Conservation (phyloP, 37 sponge, comb jelly and placozoan species). For the Ephydatia muelleri region DNA sequence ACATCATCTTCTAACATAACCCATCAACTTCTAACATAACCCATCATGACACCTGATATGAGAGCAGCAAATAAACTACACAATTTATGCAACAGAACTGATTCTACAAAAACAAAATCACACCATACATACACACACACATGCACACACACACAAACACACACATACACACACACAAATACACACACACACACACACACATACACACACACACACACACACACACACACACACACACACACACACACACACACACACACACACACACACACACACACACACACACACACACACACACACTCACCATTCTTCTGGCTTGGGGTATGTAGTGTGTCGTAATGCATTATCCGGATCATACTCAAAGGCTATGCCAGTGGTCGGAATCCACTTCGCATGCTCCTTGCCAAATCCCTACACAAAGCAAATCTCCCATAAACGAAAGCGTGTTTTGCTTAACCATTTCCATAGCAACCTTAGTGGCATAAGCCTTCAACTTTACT, state of each 20-base stretch:
- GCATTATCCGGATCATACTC: slow-evolving; percentile 99
- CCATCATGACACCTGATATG: too few species aligned
- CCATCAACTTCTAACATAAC: too few species aligned
- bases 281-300: slow-evolving; percentile 5
- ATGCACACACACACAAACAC: neutral
- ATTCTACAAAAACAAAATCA: too few species aligned
- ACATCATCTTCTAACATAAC: too few species aligned
- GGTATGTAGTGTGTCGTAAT: slow-evolving; percentile 97
- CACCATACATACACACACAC: neutral
- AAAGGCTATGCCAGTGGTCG: slow-evolving; percentile 93
- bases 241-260: slow-evolving; percentile 2
- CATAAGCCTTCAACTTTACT: slow-evolving; percentile 81
- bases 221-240: slow-evolving; percentile 11
- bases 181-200: neutral
- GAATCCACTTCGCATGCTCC: slow-evolving; percentile 99
- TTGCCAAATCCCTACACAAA: slow-evolving; percentile 90
- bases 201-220: neutral
- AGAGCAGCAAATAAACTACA: too few species aligned
- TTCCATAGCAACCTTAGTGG: slow-evolving; percentile 66
- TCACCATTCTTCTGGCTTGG: slow-evolving; percentile 96
- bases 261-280: neutral
- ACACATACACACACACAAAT: neutral
- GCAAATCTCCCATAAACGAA: neutral
- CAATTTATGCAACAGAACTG: too few species aligned
- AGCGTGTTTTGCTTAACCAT: neutral